A percentile compares a stretch with the other conserved stretches of the same genome.
Conservation (phyloP, 2,888 invertebrate species). For the Microchrysa polita region DNA sequence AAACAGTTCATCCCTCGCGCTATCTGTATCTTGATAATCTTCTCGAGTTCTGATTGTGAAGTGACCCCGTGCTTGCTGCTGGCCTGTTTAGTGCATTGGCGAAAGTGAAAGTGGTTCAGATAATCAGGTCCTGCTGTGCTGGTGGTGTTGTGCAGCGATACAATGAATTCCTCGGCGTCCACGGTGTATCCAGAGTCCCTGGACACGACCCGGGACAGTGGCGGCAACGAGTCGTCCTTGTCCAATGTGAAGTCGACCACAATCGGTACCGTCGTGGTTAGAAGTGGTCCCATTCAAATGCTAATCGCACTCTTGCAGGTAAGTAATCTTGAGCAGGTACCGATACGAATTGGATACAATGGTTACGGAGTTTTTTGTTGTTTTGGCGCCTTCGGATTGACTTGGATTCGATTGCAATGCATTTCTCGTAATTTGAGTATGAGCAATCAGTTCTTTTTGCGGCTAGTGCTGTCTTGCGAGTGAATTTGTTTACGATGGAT, state of each 20-base stretch:
- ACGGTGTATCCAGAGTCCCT: slow-evolving; percentile 44
- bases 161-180: slow-evolving; percentile 47
- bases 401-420: not conserved
- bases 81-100: not conserved
- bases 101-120: slow-evolving; percentile 29
- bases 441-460: not conserved
- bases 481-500: not conserved
- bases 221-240: slow-evolving; percentile 42
- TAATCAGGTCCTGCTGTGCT: not conserved
- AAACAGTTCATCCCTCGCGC: slow-evolving; percentile 4
- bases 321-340: slow-evolving; percentile 55
- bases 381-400: slow-evolving; percentile 28
- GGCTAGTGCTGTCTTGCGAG: not conserved
- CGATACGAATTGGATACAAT: too few relatives aligned
- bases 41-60: not conserved
- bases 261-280: slow-evolving; percentile 90
- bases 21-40: slow-evolving; percentile 17
- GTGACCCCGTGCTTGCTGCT: not conserved
- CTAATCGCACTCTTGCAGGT: slow-evolving; percentile 90
- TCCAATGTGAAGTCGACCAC: slow-evolving; percentile 73
- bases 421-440: slow-evolving; percentile 8
- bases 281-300: slow-evolving; percentile 85
- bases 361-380: slow-evolving; percentile 1
- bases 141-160: not conserved
- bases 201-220: slow-evolving; percentile 44